Evolutionary conservation across 2,797 vertebrate genomes (phyloP), one percentile per base, ranked within the genome.

Genomic region (Manis javanica): DNA sequence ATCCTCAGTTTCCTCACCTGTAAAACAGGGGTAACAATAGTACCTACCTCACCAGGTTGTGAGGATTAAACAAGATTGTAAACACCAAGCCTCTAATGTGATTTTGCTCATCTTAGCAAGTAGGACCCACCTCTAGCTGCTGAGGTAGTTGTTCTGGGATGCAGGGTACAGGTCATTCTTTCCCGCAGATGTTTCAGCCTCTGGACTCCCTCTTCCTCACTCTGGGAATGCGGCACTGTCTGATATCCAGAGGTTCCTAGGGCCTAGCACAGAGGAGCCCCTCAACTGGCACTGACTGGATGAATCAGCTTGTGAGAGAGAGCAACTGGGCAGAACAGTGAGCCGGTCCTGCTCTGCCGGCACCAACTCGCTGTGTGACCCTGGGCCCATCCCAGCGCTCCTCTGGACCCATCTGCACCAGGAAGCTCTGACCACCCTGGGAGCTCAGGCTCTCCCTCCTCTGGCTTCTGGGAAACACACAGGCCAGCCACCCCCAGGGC

Each of bases 321-420:
- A 42, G 61, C n/a, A 15, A 8, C 1, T 0, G 16, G 16, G 31
- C 26, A 7, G 14, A 83, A 49, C 59, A 24, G 29, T 0, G 0
- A 18, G 84, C 0, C 0, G 19, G 63, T 1, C 57, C 37, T 0
- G 0, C 29, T 68, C 29, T 5, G 23, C 31, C 23, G 18, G 15
- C 14, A 39, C 61, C 1, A 64, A 39, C 61, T 39, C n/a, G 7
- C 57, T 19, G 26, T 68, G 81, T 75, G 72, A 72, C 63, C 42
- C 24, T 14, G 42, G 61, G 55, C n/a, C 77, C 7, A 1, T 9
- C 46, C 72, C 87, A 42, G 39, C 0, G 8, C n/a, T 51, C 82
- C 71, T 91, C 51, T 46, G n/a, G 74, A 61, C 53, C 64, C 71
- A 21, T 64, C 39, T 37, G 34, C 37, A 46, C 29, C 21, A 71